Percentiles rank a stretch among this genome's conserved stretches.
Conservation (phyloP, 2,113 vertebrate genomes). For the Stictonetta naevosa region DNA sequence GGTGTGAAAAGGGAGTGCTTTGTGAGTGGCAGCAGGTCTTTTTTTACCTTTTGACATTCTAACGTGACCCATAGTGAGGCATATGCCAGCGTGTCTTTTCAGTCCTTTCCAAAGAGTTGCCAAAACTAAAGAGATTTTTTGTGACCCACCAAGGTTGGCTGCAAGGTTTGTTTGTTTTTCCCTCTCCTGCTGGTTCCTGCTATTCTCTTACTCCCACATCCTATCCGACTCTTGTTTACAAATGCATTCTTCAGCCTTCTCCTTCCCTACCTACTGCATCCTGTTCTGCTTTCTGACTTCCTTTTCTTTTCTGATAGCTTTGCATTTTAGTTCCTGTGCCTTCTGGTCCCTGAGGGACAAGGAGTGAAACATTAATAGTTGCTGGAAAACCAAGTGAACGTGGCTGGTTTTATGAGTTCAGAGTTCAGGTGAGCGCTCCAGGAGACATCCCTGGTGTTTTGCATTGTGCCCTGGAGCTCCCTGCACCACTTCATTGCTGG, state of each 20-base stretch:
- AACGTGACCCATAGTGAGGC: slow-evolving; percentile 24
- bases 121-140: slow-evolving; percentile 23
- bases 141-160: slow-evolving; percentile 32
- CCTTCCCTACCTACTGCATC: slow-evolving; percentile 60
- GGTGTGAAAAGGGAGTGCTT: neutral
- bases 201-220: slow-evolving; percentile 58
- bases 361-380: slow-evolving; percentile 15
- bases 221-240: slow-evolving; percentile 5
- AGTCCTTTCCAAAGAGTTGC: slow-evolving; percentile 38
- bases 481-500: neutral
- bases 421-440: neutral
- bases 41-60: slow-evolving; percentile 41
- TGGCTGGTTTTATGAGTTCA: neutral
- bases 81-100: slow-evolving; percentile 22
- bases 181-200: slow-evolving; percentile 33
- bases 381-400: neutral
- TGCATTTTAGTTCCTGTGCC: slow-evolving; percentile 33
- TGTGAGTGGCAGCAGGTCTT: slow-evolving; percentile 22
- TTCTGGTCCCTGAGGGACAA: neutral
- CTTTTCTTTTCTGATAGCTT: slow-evolving; percentile 36
- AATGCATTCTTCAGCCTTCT: slow-evolving; percentile 47
- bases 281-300: slow-evolving; percentile 53
- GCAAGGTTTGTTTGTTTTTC: slow-evolving; percentile 58
- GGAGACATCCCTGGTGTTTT: neutral
- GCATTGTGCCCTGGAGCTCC: neutral